These are phyloP conservation scores for Napeogenes inachia DNA, from an alignment of 2,888 invertebrate genomes.

Conservation along the genomic window DNA sequence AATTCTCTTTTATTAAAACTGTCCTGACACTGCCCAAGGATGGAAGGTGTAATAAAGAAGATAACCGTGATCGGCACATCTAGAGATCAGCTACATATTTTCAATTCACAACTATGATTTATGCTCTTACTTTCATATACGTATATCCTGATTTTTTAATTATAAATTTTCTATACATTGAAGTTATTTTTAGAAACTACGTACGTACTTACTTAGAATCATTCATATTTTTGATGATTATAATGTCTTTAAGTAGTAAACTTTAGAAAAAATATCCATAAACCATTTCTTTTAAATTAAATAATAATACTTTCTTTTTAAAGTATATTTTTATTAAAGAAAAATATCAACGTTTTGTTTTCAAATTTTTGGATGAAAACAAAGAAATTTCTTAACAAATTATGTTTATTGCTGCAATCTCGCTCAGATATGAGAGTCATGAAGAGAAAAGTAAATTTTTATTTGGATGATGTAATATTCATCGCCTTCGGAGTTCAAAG, in stretches of 20 bases:
- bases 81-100: conserved; percentile 15
- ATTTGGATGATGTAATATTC: conserved; percentile 21
- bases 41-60: conserved; percentile 53
- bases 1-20: conserved; percentile 70
- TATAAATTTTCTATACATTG: too few species aligned
- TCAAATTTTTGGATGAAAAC: conserved; percentile 8
- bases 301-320: too few species aligned
- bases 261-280: too few species aligned
- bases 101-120: background rate
- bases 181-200: too few species aligned
- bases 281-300: too few species aligned
- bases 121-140: too few species aligned
- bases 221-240: too few species aligned
- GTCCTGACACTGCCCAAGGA: conserved; percentile 45
- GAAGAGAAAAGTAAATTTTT: conserved; percentile 17
- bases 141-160: too few species aligned
- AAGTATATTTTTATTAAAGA: background rate
- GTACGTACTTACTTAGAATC: too few species aligned
- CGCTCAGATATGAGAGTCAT: conserved; percentile 19
- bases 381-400: conserved; percentile 17
- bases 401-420: conserved; percentile 21
- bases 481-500: conserved; percentile 23
- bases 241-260: too few species aligned
- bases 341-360: conserved; percentile 8
- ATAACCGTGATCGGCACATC: conserved; percentile 29